These are phyloP conservation scores for Autographa pulchrina DNA, from an alignment of 2,888 invertebrate genomes.

Conservation along the genomic window DNA sequence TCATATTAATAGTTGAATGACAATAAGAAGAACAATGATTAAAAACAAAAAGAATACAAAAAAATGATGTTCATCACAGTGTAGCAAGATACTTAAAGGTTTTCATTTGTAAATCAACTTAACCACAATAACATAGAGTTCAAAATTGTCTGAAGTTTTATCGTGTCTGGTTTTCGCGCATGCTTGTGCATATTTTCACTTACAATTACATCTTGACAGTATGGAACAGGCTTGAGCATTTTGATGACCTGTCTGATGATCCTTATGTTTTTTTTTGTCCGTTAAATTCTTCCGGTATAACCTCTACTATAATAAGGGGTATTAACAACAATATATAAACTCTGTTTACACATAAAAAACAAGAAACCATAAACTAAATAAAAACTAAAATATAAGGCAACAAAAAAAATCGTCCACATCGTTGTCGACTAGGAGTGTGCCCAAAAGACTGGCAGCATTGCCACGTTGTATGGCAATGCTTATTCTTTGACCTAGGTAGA, in stretches of 20 bases:
- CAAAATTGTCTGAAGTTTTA: background rate
- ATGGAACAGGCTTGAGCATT: background rate
- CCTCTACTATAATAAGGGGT: no score
- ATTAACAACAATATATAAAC: no score
- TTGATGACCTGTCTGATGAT: background rate
- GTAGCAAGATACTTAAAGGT: background rate
- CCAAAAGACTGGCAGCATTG: no score
- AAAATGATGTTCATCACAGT: background rate
- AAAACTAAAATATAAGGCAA: no score
- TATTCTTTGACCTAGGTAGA: no score
- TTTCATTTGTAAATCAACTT: background rate
- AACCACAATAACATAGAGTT: background rate
- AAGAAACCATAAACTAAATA: no score
- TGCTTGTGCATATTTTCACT: constrained; percentile 4
- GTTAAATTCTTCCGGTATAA: no score
- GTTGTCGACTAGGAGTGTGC: no score
- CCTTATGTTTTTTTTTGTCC: background rate
- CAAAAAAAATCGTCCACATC: no score
- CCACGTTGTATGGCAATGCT: no score
- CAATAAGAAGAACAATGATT: background rate
- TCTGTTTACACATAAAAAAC: no score
- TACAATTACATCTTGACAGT: background rate
- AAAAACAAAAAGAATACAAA: background rate
- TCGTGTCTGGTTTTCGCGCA: background rate
- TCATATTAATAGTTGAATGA: background rate